A percentile compares a stretch with the other conserved stretches of the same genome.
Conservation (phyloP, 2,113 vertebrate species). For the Tragelaphus buxtoni region DNA sequence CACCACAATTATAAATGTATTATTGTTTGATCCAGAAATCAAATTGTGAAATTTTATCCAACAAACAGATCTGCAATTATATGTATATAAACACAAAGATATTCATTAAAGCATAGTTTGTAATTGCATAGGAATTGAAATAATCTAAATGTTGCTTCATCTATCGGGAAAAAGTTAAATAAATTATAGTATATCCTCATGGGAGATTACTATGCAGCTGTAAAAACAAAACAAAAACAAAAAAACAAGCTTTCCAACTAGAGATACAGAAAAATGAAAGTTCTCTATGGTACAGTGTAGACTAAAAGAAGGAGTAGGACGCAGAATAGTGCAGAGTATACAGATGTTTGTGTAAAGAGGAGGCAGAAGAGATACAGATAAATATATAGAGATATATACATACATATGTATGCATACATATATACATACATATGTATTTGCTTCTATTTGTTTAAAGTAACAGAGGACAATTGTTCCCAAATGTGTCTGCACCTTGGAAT, state of each 20-base stretch:
- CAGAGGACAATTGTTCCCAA: background rate
- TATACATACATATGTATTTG: background rate
- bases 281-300: background rate
- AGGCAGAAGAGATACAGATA: background rate
- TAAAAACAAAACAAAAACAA: background rate
- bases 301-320: background rate
- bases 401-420: background rate
- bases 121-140: background rate
- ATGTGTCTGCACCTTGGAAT: background rate
- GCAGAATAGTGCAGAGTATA: background rate
- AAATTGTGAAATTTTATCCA: background rate
- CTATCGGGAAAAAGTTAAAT: background rate
- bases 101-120: background rate
- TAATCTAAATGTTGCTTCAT: background rate
- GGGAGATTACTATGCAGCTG: background rate
- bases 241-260: background rate
- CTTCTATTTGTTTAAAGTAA: background rate
- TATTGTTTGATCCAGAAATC: background rate
- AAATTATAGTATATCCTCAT: background rate
- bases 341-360: background rate
- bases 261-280: background rate
- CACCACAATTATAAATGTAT: background rate
- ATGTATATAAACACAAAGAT: background rate
- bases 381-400: background rate
- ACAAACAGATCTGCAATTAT: background rate